Percentiles rank a stretch among this genome's conserved stretches.
These are phyloP conservation scores for Agriopis aurantiaria DNA, from an alignment of 2,888 invertebrate genomes.

Conservation along the genomic window DNA sequence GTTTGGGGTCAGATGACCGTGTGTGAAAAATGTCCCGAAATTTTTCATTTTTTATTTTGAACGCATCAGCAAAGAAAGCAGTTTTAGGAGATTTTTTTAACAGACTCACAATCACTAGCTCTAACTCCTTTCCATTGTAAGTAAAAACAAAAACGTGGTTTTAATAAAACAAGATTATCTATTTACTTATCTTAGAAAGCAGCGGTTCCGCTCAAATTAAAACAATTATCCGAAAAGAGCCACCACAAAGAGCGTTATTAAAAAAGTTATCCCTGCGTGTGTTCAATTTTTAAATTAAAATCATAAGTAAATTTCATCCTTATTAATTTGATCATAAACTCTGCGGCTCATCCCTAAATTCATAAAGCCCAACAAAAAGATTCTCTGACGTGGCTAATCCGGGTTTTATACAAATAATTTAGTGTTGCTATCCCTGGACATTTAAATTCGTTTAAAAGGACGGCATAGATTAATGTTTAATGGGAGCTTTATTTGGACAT, in stretches of 20 bases:
- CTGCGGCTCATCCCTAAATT: conserved; percentile 22
- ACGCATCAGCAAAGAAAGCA: too few species aligned
- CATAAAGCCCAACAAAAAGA: conserved; percentile 16
- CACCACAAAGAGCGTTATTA: conserved; percentile 21
- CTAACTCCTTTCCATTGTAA: neutral
- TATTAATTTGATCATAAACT: conserved; percentile 32
- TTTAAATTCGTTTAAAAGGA: conserved; percentile 4
- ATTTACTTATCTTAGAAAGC: neutral
- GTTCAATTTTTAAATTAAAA: conserved; percentile 23
- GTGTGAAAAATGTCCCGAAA: too few species aligned
- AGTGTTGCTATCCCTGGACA: conserved; percentile 9
- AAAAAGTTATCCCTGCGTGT: conserved; percentile 21
- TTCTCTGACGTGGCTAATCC: conserved; percentile 20
- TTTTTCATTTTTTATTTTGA: too few species aligned
- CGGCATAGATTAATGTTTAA: neutral
- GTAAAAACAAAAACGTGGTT: neutral
- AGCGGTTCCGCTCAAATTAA: neutral
- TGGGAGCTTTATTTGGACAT: neutral
- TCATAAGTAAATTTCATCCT: conserved; percentile 21
- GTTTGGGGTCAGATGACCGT: too few species aligned
- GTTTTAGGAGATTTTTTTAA: too few species aligned
- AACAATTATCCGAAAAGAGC: conserved; percentile 5
- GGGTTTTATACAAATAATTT: conserved; percentile 17
- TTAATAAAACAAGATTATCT: neutral
- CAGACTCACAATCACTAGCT: too few species aligned